Percentiles rank a stretch among this genome's conserved stretches.
Evolutionary conservation across 2,797 vertebrate species (phyloP).

Genomic region (Cephalopachus bancanus): DNA sequence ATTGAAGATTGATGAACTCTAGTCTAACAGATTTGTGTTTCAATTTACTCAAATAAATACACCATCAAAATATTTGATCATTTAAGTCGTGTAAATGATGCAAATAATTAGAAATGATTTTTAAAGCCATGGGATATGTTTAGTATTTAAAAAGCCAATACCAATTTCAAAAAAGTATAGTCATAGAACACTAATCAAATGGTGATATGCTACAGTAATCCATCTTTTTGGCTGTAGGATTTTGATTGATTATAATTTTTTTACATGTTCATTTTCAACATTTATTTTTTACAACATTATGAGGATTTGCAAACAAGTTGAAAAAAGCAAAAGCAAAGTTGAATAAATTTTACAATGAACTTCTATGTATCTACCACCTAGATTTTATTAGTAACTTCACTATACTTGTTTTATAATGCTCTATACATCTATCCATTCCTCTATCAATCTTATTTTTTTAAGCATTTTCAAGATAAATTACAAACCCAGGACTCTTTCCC

Average conservation of each 20-base stretch:
- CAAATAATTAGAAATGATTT: not conserved
- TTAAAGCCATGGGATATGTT: not conserved
- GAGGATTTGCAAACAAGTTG: not conserved
- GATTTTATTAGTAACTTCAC: constrained; percentile 35
- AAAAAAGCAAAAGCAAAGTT: not conserved
- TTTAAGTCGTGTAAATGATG: not conserved
- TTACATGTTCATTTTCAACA: constrained; percentile 1
- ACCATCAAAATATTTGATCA: not conserved
- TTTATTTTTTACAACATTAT: not conserved
- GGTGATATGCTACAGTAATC: not conserved
- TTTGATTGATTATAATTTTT: not conserved
- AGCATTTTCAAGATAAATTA: constrained; percentile 42
- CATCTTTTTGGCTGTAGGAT: not conserved
- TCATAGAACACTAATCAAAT: not conserved
- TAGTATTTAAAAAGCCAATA: not conserved
- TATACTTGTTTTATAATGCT: not conserved
- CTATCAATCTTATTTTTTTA: constrained; percentile 4
- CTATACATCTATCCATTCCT: not conserved
- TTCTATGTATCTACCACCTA: not conserved
- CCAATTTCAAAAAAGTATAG: not conserved
- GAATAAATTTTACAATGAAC: not conserved
- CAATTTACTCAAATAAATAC: not conserved
- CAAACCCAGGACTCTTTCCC: not conserved
- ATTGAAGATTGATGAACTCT: not conserved
- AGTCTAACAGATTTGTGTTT: not conserved